Conservation (phyloP, 1,140 invertebrate species). For the Pseudomyrmex flavicornis region DNA sequence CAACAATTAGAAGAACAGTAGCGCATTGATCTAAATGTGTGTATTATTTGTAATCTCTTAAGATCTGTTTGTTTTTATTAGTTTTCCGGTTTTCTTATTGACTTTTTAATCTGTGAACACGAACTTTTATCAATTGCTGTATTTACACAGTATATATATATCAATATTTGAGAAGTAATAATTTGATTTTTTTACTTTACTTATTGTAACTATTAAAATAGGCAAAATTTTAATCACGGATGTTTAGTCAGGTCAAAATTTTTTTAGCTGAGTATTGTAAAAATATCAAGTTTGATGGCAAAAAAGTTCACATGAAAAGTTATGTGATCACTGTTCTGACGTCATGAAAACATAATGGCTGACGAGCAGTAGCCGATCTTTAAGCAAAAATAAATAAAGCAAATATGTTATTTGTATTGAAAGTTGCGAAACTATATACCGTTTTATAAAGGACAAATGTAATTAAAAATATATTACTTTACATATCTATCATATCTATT, state of each 20-base stretch:
- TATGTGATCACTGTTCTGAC: no score
- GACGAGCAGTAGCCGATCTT: no score
- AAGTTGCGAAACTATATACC: no score
- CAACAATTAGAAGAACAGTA: not conserved
- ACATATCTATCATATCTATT: not conserved
- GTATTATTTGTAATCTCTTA: not conserved
- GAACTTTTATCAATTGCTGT: slow-evolving; percentile 45
- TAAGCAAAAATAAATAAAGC: no score
- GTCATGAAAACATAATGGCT: no score
- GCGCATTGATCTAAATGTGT: not conserved
- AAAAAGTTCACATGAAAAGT: no score
- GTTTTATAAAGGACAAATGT: not conserved
- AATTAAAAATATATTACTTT: not conserved
- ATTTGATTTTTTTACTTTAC: slow-evolving; percentile 36
- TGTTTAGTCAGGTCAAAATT: slow-evolving; percentile 12
- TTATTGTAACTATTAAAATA: slow-evolving; percentile 31
- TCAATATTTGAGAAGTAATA: slow-evolving; percentile 21
- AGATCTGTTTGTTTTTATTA: not conserved
- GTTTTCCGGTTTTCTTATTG: not conserved
- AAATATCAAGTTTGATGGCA: not conserved
- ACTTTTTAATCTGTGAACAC: slow-evolving; percentile 33
- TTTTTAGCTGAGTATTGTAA: not conserved
- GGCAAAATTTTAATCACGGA: not conserved
- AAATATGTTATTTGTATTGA: no score
- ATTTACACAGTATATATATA: not conserved